These are phyloP conservation scores for Gymnogyps californianus DNA, from an alignment of 2,113 vertebrate genomes.

Conservation along the genomic window DNA sequence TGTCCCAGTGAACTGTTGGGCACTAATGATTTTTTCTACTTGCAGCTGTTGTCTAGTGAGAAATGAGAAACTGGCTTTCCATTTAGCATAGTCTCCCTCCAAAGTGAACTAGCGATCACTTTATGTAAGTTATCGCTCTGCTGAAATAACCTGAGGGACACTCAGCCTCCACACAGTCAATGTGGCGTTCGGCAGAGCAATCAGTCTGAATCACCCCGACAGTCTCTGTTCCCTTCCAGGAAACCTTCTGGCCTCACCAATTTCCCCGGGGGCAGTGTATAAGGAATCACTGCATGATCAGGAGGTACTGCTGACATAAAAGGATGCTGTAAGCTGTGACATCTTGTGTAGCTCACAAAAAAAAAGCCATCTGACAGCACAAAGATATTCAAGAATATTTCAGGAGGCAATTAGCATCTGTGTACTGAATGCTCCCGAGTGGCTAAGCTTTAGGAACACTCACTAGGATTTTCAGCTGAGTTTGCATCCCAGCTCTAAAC, in stretches of 20 bases:
- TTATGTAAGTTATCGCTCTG: background rate
- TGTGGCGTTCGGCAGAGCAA: background rate
- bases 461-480: background rate
- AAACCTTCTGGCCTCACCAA: background rate
- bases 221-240: background rate
- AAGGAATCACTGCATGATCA: background rate
- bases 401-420: background rate
- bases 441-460: background rate
- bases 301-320: background rate
- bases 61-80: background rate
- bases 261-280: background rate
- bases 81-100: background rate
- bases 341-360: background rate
- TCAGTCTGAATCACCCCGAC: background rate
- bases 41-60: background rate
- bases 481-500: background rate
- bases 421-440: background rate
- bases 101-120: background rate
- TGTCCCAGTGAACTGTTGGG: background rate
- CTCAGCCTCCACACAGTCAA: background rate
- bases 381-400: background rate
- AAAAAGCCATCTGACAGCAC: background rate
- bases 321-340: background rate
- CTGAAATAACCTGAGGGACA: background rate
- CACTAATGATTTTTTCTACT: background rate